Percentiles rank a stretch among this genome's conserved stretches.
These are phyloP conservation scores for Eurois occulta DNA, from an alignment of 2,888 invertebrate species.

Conservation along the genomic window DNA sequence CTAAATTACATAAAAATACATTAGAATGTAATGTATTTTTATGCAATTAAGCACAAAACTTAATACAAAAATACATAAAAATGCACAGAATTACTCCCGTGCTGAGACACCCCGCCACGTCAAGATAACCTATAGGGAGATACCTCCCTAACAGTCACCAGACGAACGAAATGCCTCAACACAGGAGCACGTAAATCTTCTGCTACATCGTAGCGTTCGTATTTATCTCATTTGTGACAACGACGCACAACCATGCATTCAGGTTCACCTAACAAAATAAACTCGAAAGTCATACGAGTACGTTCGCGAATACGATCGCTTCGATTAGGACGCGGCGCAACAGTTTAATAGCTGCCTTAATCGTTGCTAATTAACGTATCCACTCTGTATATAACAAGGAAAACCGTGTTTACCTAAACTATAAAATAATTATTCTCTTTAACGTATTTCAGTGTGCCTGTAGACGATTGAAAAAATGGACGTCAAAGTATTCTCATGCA, in stretches of 20 bases:
- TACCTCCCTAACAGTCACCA: too few species aligned
- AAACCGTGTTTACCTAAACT: neutral
- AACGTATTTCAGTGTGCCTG: neutral
- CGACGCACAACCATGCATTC: neutral
- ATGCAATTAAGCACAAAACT: too few species aligned
- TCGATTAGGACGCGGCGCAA: neutral
- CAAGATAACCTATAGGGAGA: too few species aligned
- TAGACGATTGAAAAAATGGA: constrained; percentile 14
- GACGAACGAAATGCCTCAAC: too few species aligned
- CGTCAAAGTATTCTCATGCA: neutral
- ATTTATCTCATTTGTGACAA: neutral
- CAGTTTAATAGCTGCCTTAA: neutral
- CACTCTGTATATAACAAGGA: neutral
- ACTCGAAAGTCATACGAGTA: too few species aligned
- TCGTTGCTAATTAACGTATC: neutral
- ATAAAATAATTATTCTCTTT: neutral
- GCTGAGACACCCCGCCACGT: too few species aligned
- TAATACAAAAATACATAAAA: too few species aligned
- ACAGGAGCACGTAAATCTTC: too few species aligned
- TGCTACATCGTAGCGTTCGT: too few species aligned
- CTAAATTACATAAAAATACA: too few species aligned
- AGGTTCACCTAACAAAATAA: neutral
- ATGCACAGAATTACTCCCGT: too few species aligned
- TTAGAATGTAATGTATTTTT: too few species aligned
- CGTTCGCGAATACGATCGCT: neutral